These are phyloP conservation scores for Automeris io DNA, from an alignment of 2,888 invertebrate genomes.

Conservation along the genomic window DNA sequence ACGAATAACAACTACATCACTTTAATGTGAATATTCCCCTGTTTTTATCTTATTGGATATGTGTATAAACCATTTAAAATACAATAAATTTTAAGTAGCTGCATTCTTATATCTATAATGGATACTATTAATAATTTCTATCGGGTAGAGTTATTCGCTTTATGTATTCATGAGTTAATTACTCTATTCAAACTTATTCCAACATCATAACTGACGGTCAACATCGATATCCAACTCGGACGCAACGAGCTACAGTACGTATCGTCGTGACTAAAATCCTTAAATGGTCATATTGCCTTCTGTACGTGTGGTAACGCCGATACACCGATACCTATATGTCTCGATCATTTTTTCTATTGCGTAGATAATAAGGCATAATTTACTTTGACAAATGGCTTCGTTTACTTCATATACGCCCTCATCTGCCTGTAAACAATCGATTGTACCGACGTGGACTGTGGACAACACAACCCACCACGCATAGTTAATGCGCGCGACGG, in stretches of 20 bases:
- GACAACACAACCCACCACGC: constrained; percentile 49
- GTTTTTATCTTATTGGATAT: constrained; percentile 5
- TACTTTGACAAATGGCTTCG: constrained; percentile 38
- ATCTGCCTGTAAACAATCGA: constrained; percentile 63
- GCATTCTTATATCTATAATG: constrained; percentile 41
- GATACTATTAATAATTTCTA: constrained; percentile 46
- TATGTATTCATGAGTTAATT: constrained; percentile 66
- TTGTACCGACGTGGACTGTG: constrained; percentile 39
- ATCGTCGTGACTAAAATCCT: constrained; percentile 68
- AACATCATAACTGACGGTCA: constrained; percentile 70
- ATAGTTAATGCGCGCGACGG: constrained; percentile 61
- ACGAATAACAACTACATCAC: constrained; percentile 1
- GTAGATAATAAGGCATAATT: constrained; percentile 37
- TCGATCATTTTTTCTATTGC: constrained; percentile 28
- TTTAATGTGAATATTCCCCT: constrained; percentile 1
- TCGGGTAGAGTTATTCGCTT: constrained; percentile 42
- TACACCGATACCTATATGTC: constrained; percentile 13
- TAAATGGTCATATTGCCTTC: constrained; percentile 57
- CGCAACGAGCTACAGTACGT: constrained; percentile 51
- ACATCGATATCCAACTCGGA: constrained; percentile 61
- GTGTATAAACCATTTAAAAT: constrained; percentile 23
- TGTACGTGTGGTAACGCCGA: constrained; percentile 47
- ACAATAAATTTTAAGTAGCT: constrained; percentile 32
- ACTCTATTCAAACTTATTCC: constrained; percentile 72
- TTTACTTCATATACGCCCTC: constrained; percentile 31